Percentiles rank a stretch among this genome's conserved stretches.
Evolutionary conservation across 1,140 invertebrate species (phyloP).

Genomic region (Holcopasites calliopsidis): DNA sequence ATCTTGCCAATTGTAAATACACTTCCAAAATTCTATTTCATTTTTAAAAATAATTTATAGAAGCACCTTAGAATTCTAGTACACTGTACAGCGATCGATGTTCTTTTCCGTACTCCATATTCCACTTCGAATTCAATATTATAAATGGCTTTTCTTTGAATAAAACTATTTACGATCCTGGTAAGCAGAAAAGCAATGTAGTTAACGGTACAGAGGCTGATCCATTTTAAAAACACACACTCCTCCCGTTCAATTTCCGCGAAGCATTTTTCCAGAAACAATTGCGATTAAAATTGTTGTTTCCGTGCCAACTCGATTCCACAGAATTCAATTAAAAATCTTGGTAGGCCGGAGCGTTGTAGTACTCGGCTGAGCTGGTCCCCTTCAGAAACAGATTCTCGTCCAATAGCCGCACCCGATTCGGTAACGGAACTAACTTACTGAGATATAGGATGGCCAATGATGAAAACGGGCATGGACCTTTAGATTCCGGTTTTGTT

Average conservation of each 20-base stretch:
- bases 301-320: background rate
- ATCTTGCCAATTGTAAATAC: too few species aligned
- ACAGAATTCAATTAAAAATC: background rate
- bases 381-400: background rate
- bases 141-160: too few species aligned
- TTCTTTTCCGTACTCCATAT: too few species aligned
- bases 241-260: background rate
- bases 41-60: too few species aligned
- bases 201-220: too few species aligned
- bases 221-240: too few species aligned
- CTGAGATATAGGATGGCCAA: background rate
- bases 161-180: too few species aligned
- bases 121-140: too few species aligned
- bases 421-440: slow-evolving; percentile 16
- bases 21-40: too few species aligned
- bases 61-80: too few species aligned
- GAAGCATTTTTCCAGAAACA: background rate
- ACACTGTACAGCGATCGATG: too few species aligned
- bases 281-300: background rate
- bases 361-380: rapidly evolving
- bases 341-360: background rate
- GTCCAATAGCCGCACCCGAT: background rate
- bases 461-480: slow-evolving; percentile 9
- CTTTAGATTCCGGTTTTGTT: slow-evolving; percentile 1
- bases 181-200: too few species aligned